These are phyloP conservation scores for Tachuris rubrigastra DNA, from an alignment of 2,113 vertebrate genomes.

Conservation along the genomic window DNA sequence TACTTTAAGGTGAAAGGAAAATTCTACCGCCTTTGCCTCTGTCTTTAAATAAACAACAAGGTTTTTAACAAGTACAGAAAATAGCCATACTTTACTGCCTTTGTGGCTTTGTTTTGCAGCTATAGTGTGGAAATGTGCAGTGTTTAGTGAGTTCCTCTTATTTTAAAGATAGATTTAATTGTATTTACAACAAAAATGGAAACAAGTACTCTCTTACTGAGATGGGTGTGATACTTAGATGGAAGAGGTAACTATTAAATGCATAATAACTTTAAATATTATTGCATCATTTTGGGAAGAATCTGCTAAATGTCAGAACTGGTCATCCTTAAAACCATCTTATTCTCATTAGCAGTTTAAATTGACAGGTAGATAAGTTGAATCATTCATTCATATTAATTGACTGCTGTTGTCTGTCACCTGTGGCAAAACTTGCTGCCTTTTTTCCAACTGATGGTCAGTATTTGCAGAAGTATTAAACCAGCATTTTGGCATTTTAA, in stretches of 20 bases:
- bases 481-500: neutral
- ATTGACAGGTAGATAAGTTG: neutral
- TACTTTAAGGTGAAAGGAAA: neutral
- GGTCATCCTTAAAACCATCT: neutral
- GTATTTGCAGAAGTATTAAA: neutral
- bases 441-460: neutral
- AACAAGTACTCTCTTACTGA: neutral
- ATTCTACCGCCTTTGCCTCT: neutral
- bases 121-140: neutral
- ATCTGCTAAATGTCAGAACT: neutral
- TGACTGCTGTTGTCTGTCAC: neutral
- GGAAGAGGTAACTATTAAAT: neutral
- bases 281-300: neutral
- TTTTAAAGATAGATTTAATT: neutral
- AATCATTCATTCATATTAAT: neutral
- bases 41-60: neutral
- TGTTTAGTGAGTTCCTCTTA: neutral
- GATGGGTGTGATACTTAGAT: neutral
- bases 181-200: neutral
- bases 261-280: neutral
- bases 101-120: neutral
- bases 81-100: neutral
- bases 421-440: neutral
- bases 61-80: neutral
- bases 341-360: neutral